Conservation (phyloP, 1,140 invertebrate species). For the Trichonephila clavipes region DNA sequence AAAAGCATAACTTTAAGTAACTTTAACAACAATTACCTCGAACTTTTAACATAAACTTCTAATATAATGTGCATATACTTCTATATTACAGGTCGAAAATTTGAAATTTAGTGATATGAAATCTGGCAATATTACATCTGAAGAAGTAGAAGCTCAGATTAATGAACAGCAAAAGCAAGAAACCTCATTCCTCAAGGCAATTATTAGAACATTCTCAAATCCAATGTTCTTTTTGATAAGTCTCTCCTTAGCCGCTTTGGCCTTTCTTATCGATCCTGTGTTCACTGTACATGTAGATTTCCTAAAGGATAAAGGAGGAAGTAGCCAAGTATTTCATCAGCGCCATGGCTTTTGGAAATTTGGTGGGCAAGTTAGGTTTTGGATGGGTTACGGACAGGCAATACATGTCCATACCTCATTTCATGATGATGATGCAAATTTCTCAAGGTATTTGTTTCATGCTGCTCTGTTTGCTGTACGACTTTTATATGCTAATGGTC, state of each 20-base stretch:
- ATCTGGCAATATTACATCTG: no score
- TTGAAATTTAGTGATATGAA: no score
- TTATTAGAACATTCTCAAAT: background rate
- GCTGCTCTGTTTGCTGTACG: background rate
- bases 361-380: conserved; percentile 44
- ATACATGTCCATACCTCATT: background rate
- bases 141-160: no score
- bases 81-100: no score
- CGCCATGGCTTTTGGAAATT: conserved; percentile 17
- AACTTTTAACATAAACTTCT: no score
- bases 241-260: conserved; percentile 37
- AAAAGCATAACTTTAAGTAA: no score
- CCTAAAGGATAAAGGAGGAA: conserved; percentile 62
- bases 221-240: conserved; percentile 73
- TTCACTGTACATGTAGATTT: conserved; percentile 61
- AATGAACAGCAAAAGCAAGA: background rate
- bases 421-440: conserved; percentile 58
- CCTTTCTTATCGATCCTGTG: conserved; percentile 22
- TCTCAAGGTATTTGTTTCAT: conserved; percentile 51
- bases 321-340: conserved; percentile 63
- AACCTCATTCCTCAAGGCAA: conserved; percentile 1
- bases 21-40: no score
- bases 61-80: no score
- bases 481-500: background rate
- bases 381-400: conserved; percentile 63